Percentiles rank a stretch among this genome's conserved stretches.
phyloP scores from a whole-genome alignment of 2,113 vertebrate genomes.

The Ciconia maguari region DNA sequence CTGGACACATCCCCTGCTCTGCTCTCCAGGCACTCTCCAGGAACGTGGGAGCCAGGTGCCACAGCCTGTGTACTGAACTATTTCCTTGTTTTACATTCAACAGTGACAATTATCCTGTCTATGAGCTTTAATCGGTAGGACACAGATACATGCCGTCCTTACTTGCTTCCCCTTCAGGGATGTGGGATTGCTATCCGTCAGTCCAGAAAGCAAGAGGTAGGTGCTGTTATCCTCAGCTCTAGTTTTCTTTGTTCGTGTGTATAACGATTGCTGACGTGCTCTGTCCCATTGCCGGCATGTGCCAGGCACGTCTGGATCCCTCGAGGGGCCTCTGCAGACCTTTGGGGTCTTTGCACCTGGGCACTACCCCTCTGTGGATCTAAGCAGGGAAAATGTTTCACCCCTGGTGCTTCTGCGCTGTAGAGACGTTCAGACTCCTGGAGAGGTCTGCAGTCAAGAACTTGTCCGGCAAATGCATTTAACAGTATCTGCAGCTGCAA shows the following conservation, averaged over 20 bases:
- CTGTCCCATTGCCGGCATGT: rapidly evolving
- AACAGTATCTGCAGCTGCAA: no score
- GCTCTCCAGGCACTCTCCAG: not conserved
- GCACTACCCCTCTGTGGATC: not conserved
- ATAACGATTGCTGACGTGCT: not conserved
- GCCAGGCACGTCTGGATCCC: not conserved
- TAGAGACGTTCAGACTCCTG: not conserved
- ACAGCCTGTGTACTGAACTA: not conserved
- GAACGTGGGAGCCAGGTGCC: not conserved
- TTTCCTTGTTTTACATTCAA: not conserved
- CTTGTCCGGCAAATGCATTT: not conserved
- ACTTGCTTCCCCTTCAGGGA: not conserved
- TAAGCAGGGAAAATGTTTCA: not conserved
- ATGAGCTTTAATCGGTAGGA: not conserved
- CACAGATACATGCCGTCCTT: not conserved
- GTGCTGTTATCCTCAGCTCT: not conserved
- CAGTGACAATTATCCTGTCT: not conserved
- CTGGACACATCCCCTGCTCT: not conserved
- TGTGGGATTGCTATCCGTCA: not conserved
- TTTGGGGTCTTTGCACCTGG: not conserved
- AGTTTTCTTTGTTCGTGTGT: not conserved
- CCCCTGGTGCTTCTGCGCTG: not conserved
- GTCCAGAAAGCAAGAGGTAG: not conserved
- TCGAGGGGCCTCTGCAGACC: not conserved
- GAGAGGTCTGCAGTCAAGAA: not conserved